phyloP scores from a whole-genome alignment of 2,888 invertebrate genomes.

The Empis livida region DNA sequence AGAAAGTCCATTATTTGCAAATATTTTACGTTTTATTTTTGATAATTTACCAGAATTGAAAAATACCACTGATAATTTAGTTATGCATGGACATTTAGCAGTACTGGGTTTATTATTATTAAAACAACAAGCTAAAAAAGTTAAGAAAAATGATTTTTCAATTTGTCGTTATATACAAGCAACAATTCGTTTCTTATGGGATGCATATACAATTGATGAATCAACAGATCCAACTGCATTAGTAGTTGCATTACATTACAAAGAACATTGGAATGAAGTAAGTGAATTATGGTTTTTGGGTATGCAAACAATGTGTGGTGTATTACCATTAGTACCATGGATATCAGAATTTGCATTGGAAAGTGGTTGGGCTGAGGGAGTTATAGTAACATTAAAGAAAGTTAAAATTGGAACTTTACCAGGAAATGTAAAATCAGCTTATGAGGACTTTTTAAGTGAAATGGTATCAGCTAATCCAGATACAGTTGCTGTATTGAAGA shows the following conservation, averaged over 20 bases:
- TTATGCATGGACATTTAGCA: slow-evolving; percentile 72
- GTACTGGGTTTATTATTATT: slow-evolving; percentile 69
- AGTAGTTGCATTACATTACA: slow-evolving; percentile 74
- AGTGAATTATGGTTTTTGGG: slow-evolving; percentile 88
- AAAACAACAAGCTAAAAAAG: slow-evolving; percentile 69
- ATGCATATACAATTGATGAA: slow-evolving; percentile 82
- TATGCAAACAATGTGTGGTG: slow-evolving; percentile 81
- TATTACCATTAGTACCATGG: slow-evolving; percentile 73
- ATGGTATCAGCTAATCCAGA: slow-evolving; percentile 67
- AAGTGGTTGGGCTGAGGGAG: slow-evolving; percentile 88
- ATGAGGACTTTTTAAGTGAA: slow-evolving; percentile 78
- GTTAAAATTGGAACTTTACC: slow-evolving; percentile 72
- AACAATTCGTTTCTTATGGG: slow-evolving; percentile 83
- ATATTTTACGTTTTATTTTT: slow-evolving; percentile 72
- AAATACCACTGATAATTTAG: slow-evolving; percentile 69
- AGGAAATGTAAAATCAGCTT: slow-evolving; percentile 75
- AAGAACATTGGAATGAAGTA: slow-evolving; percentile 78
- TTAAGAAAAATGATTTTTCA: slow-evolving; percentile 78
- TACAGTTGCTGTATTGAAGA: slow-evolving; percentile 63
- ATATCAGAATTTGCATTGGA: slow-evolving; percentile 82
- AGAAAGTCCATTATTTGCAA: slow-evolving; percentile 61
- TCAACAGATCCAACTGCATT: slow-evolving; percentile 69
- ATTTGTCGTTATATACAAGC: slow-evolving; percentile 81
- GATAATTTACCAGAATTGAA: slow-evolving; percentile 74
- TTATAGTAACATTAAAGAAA: slow-evolving; percentile 65